phyloP scores from a whole-genome alignment of 2,888 invertebrate species.

The Megastigmus dorsalis region DNA sequence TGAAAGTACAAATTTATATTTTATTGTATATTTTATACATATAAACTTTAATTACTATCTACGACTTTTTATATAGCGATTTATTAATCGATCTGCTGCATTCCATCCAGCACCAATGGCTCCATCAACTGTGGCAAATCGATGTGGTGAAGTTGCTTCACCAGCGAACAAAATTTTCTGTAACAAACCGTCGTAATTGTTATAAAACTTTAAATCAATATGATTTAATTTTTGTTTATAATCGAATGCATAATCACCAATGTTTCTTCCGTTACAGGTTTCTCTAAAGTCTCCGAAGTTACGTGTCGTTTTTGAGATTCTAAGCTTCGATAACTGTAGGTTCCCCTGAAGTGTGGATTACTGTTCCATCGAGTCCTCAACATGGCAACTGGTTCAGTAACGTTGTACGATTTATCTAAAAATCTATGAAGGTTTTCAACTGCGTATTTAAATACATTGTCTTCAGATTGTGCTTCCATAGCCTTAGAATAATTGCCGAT shows the following conservation, averaged over 20 bases:
- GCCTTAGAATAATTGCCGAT: conserved; percentile 78
- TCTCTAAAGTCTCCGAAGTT: conserved; percentile 75
- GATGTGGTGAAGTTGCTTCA: conserved; percentile 79
- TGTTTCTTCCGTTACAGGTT: conserved; percentile 71
- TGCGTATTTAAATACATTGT: conserved; percentile 75
- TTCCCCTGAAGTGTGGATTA: conserved; percentile 82
- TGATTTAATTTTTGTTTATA: too few species aligned
- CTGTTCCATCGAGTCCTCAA: conserved; percentile 82
- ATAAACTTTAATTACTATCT: too few species aligned
- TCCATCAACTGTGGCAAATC: conserved; percentile 81
- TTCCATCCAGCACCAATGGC: conserved; percentile 82
- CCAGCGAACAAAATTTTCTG: conserved; percentile 81
- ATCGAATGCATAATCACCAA: too few species aligned
- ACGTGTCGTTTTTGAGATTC: conserved; percentile 75
- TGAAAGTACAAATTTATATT: too few species aligned
- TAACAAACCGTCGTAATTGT: not conserved
- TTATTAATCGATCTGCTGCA: conserved; percentile 80
- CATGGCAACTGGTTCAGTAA: conserved; percentile 75
- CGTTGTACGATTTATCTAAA: conserved; percentile 74
- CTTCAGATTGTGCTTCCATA: conserved; percentile 79
- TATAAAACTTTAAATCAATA: not conserved
- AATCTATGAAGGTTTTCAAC: conserved; percentile 76
- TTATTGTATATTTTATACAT: too few species aligned
- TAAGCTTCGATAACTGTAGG: conserved; percentile 80
- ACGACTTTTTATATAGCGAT: conserved; percentile 43